Base-by-base conservation (phyloP, 2,113 vertebrate genomes). In the Sardina pilchardus region DNA sequence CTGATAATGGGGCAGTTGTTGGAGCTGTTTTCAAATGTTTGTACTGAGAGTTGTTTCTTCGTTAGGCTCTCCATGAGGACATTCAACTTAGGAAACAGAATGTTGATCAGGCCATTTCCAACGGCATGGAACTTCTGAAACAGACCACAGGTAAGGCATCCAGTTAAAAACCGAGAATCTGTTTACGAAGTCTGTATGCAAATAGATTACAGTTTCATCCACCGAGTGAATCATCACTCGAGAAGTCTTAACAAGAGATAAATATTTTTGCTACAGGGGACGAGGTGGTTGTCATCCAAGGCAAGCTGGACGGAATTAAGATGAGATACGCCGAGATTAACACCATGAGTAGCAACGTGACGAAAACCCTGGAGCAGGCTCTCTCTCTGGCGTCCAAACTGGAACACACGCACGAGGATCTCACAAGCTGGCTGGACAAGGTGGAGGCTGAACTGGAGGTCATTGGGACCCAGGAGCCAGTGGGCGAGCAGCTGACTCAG, bases 281-380 rank as follows among this genome's bases (percentile, higher is more conserved):
- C 88, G 98, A 99, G 95, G 97, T 99, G 89, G 91, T 99, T 85
- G 95, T 98, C 82, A 97, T 99, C 92, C 98, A 99, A 94, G 97
- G 97, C 90, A 99, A 99, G 91, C 93, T 99, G 90, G 98, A 99
- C 86, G 96, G 96, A 87, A 98, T 99, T 91, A 99, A 99, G 95
- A 92, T 94, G 0, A 96, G 97, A 86, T 99, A 99, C 88, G 96
- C 94, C 89, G 97, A 99, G 85, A 99, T 99, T 86, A 96, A 91
- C 39, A 94, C 95, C 14, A 88, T 98, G 93, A 97, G 98, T 89
- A 88, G 91, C 21, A 93, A 94, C 0, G 97, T 98, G 24, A 93
- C 95, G 83, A 96, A 96, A 91, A 97, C 95, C 14, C 91, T 99
- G 89, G 96, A 98, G 26, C 95, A 94, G 85, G 97, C 96, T 6